Percentiles rank a stretch among this genome's conserved stretches.
Evolutionary conservation across 2,888 invertebrate species (phyloP).

Genomic region (Tubulanus polymorphus): DNA sequence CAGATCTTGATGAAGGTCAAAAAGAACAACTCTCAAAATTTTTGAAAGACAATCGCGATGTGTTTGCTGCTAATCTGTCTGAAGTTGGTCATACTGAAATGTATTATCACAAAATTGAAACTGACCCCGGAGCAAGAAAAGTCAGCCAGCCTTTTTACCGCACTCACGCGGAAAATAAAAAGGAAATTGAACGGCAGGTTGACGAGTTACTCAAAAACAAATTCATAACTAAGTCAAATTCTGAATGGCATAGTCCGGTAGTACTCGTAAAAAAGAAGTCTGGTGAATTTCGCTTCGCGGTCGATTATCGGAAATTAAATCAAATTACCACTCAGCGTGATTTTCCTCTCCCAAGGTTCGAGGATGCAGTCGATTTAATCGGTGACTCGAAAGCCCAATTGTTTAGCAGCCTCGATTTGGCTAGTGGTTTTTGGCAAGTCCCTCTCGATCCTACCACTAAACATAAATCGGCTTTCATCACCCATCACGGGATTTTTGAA

Average conservation of each 20-base stretch:
- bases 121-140: conserved; percentile 13
- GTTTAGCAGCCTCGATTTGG: conserved; percentile 18
- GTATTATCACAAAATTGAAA: conserved; percentile 6
- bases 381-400: conserved; percentile 12
- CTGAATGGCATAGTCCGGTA: conserved; percentile 19
- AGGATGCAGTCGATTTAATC: conserved; percentile 18
- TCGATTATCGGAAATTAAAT: conserved; percentile 20
- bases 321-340: conserved; percentile 15
- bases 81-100: too few relatives aligned
- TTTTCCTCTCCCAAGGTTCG: conserved; percentile 18
- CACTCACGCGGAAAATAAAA: conserved; percentile 10
- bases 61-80: conserved; percentile 6
- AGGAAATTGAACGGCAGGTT: conserved; percentile 14
- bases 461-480: conserved; percentile 20
- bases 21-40: conserved; percentile 1
- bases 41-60: conserved; percentile 3
- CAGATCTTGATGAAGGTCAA: not conserved
- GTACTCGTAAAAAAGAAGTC: conserved; percentile 18
- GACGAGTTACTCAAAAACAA: conserved; percentile 19
- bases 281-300: conserved; percentile 19
- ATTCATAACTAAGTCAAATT: conserved; percentile 19
- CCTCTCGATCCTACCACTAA: conserved; percentile 14
- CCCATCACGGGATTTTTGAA: conserved; percentile 17
- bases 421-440: conserved; percentile 17
- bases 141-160: conserved; percentile 13